Conservation (phyloP, 1,140 invertebrate genomes). For the Magallana ariakensis region DNA sequence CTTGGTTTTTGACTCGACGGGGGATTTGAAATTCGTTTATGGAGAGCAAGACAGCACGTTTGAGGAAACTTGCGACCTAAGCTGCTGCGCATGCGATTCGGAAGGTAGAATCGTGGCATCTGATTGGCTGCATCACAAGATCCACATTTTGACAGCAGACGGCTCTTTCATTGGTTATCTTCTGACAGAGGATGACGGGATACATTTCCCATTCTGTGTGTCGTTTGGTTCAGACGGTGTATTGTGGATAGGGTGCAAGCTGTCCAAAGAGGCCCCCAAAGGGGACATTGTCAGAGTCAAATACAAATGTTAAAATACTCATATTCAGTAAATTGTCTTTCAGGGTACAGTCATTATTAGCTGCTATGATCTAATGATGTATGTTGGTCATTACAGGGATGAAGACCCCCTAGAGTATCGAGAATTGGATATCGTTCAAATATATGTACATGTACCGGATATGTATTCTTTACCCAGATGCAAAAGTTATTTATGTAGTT, state of each 20-base stretch:
- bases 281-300: constrained; percentile 36
- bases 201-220: constrained; percentile 37
- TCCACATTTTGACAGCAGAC: constrained; percentile 29
- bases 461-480: too few relatives aligned
- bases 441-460: too few relatives aligned
- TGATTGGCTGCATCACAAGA: constrained; percentile 43
- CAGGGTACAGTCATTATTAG: too few relatives aligned
- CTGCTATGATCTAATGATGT: too few relatives aligned
- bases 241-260: constrained; percentile 43
- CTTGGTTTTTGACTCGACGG: background rate
- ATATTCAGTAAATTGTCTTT: background rate
- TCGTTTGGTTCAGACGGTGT: background rate
- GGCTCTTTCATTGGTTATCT: constrained; percentile 37
- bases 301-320: constrained; percentile 28
- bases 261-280: background rate
- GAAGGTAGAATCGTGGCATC: constrained; percentile 21
- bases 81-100: constrained; percentile 15
- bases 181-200: constrained; percentile 40
- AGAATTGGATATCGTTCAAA: too few relatives aligned
- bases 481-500: too few relatives aligned
- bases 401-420: too few relatives aligned
- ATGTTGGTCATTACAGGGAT: too few relatives aligned
- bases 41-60: background rate
- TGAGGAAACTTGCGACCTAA: constrained; percentile 32
- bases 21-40: constrained; percentile 34